phyloP scores from a whole-genome alignment of 2,797 vertebrate species.

The Borostomias antarcticus region DNA sequence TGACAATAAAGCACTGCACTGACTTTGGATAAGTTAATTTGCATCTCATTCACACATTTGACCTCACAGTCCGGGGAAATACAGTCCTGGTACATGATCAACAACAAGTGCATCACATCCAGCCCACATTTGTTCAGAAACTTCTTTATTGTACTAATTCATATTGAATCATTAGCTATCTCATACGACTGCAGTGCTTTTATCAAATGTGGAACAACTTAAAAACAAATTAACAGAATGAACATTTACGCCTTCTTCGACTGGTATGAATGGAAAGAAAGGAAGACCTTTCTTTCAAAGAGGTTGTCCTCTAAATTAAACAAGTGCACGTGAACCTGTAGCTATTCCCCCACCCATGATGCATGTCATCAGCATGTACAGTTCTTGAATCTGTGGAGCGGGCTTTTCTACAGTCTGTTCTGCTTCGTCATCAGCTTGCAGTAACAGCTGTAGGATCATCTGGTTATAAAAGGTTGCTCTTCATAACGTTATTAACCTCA shows the following conservation, averaged over 20 bases:
- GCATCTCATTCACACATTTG: not conserved
- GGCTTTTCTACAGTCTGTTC: too few species aligned
- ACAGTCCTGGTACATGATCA: not conserved
- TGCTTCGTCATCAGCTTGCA: conserved; percentile 60
- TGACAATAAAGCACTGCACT: not conserved
- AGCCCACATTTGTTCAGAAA: not conserved
- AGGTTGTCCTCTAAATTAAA: not conserved
- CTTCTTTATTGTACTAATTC: conserved; percentile 37
- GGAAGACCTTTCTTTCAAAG: not conserved
- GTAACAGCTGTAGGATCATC: too few species aligned
- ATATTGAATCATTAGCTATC: conserved; percentile 52
- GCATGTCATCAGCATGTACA: too few species aligned
- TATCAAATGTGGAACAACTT: not conserved
- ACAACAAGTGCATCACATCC: not conserved
- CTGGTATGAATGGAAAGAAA: not conserved
- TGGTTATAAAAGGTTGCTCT: too few species aligned
- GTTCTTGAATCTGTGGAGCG: too few species aligned
- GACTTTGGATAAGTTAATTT: not conserved
- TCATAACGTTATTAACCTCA: too few species aligned
- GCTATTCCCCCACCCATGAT: too few species aligned
- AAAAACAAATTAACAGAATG: conserved; percentile 24
- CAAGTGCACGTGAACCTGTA: too few species aligned
- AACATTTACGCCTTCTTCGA: conserved; percentile 20
- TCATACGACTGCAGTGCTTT: not conserved
- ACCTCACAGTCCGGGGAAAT: not conserved